These are phyloP conservation scores for Ceryle rudis DNA, from an alignment of 2,797 vertebrate species.

Conservation along the genomic window DNA sequence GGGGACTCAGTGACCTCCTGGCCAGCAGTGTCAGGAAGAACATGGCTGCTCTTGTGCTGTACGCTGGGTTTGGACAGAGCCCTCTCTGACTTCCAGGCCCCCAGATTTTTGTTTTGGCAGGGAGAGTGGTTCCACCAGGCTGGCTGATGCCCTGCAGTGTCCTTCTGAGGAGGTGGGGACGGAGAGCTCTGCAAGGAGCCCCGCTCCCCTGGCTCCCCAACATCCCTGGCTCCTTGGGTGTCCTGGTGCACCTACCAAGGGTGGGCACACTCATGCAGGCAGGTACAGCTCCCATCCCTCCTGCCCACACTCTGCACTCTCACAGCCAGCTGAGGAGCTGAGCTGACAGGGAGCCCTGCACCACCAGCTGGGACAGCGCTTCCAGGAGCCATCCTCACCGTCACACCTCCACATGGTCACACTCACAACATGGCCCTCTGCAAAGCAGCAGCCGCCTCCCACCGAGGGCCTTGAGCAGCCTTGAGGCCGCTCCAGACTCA, in stretches of 20 bases:
- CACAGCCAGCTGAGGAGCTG: not conserved
- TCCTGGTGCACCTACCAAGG: fast-evolving
- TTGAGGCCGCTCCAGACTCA: not conserved
- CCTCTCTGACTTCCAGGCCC: not conserved
- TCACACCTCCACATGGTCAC: fast-evolving
- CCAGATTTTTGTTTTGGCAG: not conserved
- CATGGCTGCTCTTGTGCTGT: fast-evolving
- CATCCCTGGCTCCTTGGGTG: fast-evolving
- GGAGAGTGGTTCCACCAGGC: not conserved
- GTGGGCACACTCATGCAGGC: not conserved
- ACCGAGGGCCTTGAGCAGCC: not conserved
- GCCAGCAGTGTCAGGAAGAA: not conserved
- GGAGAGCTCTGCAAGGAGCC: not conserved
- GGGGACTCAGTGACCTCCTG: not conserved
- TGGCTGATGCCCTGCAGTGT: not conserved
- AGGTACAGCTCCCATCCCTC: not conserved
- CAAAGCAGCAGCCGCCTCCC: not conserved
- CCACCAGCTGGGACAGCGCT: fast-evolving
- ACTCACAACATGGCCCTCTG: not conserved
- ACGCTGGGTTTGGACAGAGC: not conserved
- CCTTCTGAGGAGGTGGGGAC: not conserved
- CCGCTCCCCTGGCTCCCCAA: not conserved
- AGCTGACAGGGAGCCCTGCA: fast-evolving
- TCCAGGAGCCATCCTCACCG: not conserved
- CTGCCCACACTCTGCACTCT: not conserved